phyloP scores from a whole-genome alignment of 35 echinoderm and acorn worm species.

The Holothuria glaberrima region DNA sequence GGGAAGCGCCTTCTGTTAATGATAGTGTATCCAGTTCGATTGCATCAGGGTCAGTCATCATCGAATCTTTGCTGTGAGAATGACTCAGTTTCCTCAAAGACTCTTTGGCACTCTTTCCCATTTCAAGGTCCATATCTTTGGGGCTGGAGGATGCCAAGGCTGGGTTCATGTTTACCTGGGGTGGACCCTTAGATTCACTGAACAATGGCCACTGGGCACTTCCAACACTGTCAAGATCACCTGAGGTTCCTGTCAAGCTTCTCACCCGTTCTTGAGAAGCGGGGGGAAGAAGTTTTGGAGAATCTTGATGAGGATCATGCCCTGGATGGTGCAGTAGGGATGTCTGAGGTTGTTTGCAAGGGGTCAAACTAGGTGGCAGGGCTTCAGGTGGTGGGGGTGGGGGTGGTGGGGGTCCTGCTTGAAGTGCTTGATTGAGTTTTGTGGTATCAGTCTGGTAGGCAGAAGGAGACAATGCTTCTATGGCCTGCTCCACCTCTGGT shows the following conservation, averaged over 20 bases:
- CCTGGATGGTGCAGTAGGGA: slow-evolving; percentile 62
- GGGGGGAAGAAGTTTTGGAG: slow-evolving; percentile 84
- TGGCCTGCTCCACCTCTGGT: slow-evolving; percentile 73
- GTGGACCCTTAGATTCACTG: slow-evolving; percentile 60
- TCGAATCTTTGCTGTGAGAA: slow-evolving; percentile 26
- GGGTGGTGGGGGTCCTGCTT: neutral
- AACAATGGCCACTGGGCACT: slow-evolving; percentile 32
- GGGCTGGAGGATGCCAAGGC: slow-evolving; percentile 66
- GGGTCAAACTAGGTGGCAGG: slow-evolving; percentile 74
- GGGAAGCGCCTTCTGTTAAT: neutral
- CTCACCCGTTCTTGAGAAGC: slow-evolving; percentile 76
- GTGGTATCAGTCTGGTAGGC: slow-evolving; percentile 20
- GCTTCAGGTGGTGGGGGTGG: neutral
- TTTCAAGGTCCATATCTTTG: slow-evolving; percentile 52
- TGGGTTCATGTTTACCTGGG: slow-evolving; percentile 72
- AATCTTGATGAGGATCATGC: slow-evolving; percentile 21
- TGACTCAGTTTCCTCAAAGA: slow-evolving; percentile 62
- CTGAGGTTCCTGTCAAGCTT: slow-evolving; percentile 52
- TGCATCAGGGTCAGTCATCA: slow-evolving; percentile 16
- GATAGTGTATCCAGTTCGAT: slow-evolving; percentile 68
- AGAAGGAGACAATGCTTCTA: slow-evolving; percentile 67
- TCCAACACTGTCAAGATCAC: slow-evolving; percentile 7
- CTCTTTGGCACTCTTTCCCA: slow-evolving; percentile 69
- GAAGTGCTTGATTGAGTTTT: neutral
- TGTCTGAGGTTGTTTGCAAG: slow-evolving; percentile 75